These are phyloP conservation scores for Ypsolopha sequella DNA, from an alignment of 2,888 invertebrate genomes.

Conservation along the genomic window DNA sequence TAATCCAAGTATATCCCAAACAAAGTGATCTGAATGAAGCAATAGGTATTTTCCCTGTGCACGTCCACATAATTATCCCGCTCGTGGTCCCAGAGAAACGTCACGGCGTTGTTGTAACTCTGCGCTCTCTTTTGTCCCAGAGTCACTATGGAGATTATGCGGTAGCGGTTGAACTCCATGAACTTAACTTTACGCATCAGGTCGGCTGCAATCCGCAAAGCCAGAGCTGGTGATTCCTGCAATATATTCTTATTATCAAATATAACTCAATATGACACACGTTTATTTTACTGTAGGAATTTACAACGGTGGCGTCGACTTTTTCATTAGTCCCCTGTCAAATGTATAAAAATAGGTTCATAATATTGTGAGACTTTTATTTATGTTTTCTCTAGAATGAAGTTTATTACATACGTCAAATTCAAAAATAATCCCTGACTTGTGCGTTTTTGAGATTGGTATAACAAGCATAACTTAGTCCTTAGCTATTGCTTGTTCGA, in stretches of 20 bases:
- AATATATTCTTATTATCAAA: background rate
- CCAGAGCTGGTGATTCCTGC: constrained; percentile 25
- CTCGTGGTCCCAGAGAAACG: constrained; percentile 52
- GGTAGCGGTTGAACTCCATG: constrained; percentile 40
- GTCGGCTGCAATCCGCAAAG: constrained; percentile 5
- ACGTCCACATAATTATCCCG: constrained; percentile 34
- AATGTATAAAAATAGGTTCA: no score
- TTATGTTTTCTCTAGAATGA: no score
- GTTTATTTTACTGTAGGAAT: no score
- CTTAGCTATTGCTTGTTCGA: no score
- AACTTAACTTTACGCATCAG: constrained; percentile 34
- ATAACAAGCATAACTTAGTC: no score
- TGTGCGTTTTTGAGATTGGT: no score
- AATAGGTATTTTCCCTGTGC: constrained; percentile 26
- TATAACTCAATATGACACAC: no score
- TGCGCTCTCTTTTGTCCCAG: constrained; percentile 47
- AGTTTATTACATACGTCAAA: no score
- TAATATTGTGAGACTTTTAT: no score
- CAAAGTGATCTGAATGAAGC: constrained; percentile 45
- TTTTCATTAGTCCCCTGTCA: no score
- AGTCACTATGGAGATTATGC: constrained; percentile 40
- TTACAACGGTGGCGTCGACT: no score
- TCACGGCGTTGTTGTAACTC: constrained; percentile 46
- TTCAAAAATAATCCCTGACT: no score
- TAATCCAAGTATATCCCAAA: constrained; percentile 49